Percentiles rank a stretch among this genome's conserved stretches.
These are phyloP conservation scores for Rhinophrynus dorsalis DNA, from an alignment of 2,797 vertebrate genomes.

Conservation along the genomic window DNA sequence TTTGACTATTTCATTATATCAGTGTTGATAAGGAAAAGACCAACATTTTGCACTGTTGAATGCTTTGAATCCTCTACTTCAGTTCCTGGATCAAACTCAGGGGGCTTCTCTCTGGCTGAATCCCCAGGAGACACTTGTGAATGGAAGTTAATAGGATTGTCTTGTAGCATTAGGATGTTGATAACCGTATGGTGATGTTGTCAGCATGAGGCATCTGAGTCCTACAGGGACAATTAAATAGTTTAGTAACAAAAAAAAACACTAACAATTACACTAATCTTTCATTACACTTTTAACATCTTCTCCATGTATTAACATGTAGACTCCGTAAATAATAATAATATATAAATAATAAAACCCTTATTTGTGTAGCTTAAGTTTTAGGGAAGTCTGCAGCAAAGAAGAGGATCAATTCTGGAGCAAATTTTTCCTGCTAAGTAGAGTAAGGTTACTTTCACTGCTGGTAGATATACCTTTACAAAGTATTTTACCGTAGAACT, in stretches of 20 bases:
- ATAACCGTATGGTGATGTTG: slow-evolving; percentile 40
- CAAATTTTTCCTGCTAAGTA: too few relatives aligned
- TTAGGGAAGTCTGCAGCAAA: too few relatives aligned
- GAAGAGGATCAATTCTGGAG: too few relatives aligned
- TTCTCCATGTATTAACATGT: neutral
- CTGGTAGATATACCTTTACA: too few relatives aligned
- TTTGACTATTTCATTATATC: slow-evolving; percentile 28
- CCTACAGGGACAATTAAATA: slow-evolving; percentile 42
- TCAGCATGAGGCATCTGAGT: slow-evolving; percentile 31
- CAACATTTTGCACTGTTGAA: slow-evolving; percentile 24
- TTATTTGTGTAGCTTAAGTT: too few relatives aligned
- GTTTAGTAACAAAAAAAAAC: slow-evolving; percentile 41
- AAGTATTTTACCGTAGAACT: too few relatives aligned
- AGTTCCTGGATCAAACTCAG: slow-evolving; percentile 5
- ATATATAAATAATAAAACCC: too few relatives aligned
- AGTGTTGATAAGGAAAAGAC: too few relatives aligned
- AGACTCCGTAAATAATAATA: too few relatives aligned
- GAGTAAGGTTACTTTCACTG: too few relatives aligned
- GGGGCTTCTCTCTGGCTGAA: slow-evolving; percentile 13
- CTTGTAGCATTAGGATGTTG: slow-evolving; percentile 49
- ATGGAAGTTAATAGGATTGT: slow-evolving; percentile 47
- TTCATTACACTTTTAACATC: slow-evolving; percentile 15
- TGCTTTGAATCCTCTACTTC: slow-evolving; percentile 15
- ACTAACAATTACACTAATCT: slow-evolving; percentile 27
- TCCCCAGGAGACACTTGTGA: slow-evolving; percentile 29